Conservation (phyloP, 2,113 vertebrate species). For the Phalacrocorax brasilianus region DNA sequence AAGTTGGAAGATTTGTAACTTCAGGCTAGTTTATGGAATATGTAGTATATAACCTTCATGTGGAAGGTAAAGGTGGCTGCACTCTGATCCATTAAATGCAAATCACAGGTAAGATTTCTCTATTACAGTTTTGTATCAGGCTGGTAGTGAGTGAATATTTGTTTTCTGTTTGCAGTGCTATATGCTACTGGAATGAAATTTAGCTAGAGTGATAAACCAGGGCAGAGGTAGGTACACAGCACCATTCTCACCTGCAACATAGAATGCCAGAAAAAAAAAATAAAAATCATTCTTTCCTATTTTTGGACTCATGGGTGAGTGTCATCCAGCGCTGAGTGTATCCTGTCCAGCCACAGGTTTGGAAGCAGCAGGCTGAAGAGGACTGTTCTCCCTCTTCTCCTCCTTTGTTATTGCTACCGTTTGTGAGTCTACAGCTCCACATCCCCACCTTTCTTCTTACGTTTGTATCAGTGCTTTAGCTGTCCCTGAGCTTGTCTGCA, state of each 20-base stretch:
- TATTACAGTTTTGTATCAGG: background rate
- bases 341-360: background rate
- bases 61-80: background rate
- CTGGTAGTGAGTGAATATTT: background rate
- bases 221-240: background rate
- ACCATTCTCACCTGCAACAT: background rate
- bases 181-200: background rate
- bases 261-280: background rate
- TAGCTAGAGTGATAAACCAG: background rate
- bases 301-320: background rate
- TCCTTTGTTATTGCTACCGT: rapidly evolving
- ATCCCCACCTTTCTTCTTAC: background rate
- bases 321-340: background rate
- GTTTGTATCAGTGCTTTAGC: background rate
- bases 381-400: background rate
- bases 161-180: background rate
- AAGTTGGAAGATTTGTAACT: background rate
- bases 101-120: background rate
- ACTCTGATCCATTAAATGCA: background rate
- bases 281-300: background rate
- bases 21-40: background rate
- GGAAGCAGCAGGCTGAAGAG: background rate
- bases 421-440: background rate
- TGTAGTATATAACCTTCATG: background rate
- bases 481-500: background rate